phyloP scores from a whole-genome alignment of 2,888 invertebrate species.

The Lithosia quadra region DNA sequence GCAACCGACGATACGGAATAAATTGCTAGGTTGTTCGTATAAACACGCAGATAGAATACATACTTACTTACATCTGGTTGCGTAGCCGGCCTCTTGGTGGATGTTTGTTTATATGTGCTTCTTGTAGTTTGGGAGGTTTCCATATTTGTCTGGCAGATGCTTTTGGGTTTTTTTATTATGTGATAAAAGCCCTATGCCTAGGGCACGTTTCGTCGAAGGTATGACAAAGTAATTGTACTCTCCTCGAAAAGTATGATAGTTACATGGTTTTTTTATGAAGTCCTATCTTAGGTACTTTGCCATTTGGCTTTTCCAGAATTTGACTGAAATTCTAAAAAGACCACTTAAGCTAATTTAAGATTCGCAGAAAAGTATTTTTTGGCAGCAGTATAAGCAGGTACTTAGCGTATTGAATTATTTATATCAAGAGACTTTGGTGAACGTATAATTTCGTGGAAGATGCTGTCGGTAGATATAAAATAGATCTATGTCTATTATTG shows the following conservation, averaged over 20 bases:
- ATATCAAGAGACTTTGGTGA: slow-evolving; percentile 27
- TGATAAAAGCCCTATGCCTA: background rate
- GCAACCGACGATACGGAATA: slow-evolving; percentile 22
- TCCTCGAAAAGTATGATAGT: too few species aligned
- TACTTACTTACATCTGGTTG: slow-evolving; percentile 1
- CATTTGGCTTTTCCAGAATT: slow-evolving; percentile 37
- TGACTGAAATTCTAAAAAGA: slow-evolving; percentile 37
- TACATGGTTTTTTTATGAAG: slow-evolving; percentile 35
- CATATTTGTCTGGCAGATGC: background rate
- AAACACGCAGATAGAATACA: slow-evolving; percentile 11
- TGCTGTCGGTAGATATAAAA: background rate
- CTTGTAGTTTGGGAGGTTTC: background rate
- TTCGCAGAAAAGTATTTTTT: slow-evolving; percentile 38
- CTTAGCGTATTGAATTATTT: slow-evolving; percentile 49
- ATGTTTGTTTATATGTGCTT: background rate
- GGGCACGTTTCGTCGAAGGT: too few species aligned
- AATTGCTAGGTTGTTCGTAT: slow-evolving; percentile 14
- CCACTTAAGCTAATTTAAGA: slow-evolving; percentile 51
- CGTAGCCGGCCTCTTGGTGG: background rate
- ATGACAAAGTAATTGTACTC: background rate
- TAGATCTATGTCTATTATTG: too few species aligned
- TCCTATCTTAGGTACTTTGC: slow-evolving; percentile 31
- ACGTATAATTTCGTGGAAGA: background rate
- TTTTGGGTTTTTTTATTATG: background rate
- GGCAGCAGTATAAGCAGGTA: slow-evolving; percentile 26